phyloP scores from a whole-genome alignment of 23 tunicate genomes.

The Aplidium turbinatum region DNA sequence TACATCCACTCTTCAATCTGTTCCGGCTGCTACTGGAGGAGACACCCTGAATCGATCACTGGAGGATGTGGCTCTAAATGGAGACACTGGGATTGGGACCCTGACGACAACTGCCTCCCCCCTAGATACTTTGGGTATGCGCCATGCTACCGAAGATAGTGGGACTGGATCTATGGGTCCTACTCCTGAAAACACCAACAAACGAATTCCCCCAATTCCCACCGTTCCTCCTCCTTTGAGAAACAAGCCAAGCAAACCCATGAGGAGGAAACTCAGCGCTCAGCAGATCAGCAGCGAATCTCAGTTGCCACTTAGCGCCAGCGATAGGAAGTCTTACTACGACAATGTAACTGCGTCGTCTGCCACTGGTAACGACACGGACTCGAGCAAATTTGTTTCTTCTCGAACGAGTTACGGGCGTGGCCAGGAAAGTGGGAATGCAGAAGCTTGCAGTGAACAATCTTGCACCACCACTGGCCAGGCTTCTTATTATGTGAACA shows the following conservation, averaged over 20 bases:
- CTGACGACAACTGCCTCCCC: conserved; percentile 66
- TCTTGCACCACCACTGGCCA: conserved; percentile 3
- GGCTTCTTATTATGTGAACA: conserved; percentile 61
- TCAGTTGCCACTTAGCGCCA: background rate
- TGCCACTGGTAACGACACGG: background rate
- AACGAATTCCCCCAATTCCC: conserved; percentile 49
- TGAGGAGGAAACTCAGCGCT: conserved; percentile 12
- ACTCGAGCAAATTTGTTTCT: background rate
- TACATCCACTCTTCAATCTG: background rate
- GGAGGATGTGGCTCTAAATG: background rate
- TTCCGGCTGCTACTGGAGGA: too few relatives aligned
- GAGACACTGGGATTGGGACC: conserved; percentile 63
- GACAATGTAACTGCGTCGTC: conserved; percentile 70
- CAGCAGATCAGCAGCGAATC: conserved; percentile 8
- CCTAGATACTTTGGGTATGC: conserved; percentile 48
- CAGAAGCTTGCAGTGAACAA: conserved; percentile 7
- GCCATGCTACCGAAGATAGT: conserved; percentile 65
- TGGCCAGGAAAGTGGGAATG: conserved; percentile 31
- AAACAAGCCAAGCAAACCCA: conserved; percentile 39
- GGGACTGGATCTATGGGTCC: conserved; percentile 84
- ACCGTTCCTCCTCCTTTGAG: conserved; percentile 32
- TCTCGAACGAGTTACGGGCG: conserved; percentile 11
- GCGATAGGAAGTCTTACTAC: conserved; percentile 47
- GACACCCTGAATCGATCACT: too few relatives aligned
- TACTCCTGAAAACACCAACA: conserved; percentile 68